A percentile compares a stretch with the other conserved stretches of the same genome.
Conservation (phyloP, 2,797 vertebrate species). For the Sciaenops ocellatus region DNA sequence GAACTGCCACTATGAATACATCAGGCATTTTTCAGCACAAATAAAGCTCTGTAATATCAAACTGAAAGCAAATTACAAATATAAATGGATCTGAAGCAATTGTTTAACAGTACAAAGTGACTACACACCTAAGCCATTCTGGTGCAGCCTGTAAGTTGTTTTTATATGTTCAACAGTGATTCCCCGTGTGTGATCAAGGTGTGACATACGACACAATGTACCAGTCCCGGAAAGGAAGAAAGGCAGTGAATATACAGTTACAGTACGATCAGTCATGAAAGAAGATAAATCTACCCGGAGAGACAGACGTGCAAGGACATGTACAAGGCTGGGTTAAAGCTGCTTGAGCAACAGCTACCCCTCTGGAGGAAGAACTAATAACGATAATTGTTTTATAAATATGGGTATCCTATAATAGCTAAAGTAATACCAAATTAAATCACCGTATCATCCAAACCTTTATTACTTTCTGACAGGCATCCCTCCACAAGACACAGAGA, state of each 20-base stretch:
- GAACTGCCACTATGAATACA: too few species aligned
- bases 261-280: not conserved
- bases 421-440: too few species aligned
- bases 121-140: not conserved
- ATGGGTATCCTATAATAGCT: too few species aligned
- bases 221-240: accelerated
- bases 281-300: not conserved
- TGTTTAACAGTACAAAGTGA: too few species aligned
- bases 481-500: too few species aligned
- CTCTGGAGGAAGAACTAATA: too few species aligned
- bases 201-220: not conserved
- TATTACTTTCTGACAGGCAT: too few species aligned
- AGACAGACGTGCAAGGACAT: not conserved
- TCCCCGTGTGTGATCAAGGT: not conserved
- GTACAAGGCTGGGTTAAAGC: too few species aligned
- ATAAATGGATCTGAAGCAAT: not conserved
- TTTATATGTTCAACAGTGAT: not conserved
- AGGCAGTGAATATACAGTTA: too few species aligned
- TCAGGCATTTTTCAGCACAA: not conserved
- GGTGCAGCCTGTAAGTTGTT: not conserved
- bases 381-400: too few species aligned
- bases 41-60: not conserved
- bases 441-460: too few species aligned
- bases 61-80: not conserved
- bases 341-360: too few species aligned